phyloP scores from a whole-genome alignment of 2,888 invertebrate species.

The Drosophila mimetica region DNA sequence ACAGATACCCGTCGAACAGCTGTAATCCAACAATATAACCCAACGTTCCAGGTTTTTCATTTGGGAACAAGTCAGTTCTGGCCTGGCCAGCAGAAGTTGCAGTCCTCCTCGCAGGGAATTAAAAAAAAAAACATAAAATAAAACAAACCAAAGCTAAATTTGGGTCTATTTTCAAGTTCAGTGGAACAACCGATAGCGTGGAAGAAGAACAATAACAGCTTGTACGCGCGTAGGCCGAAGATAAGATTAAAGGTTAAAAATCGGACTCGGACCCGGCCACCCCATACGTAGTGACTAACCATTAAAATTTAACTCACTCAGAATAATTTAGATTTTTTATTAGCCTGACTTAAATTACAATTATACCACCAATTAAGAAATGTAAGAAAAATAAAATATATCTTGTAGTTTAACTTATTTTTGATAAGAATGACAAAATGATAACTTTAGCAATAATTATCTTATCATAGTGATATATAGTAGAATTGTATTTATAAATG shows the following conservation, averaged over 20 bases:
- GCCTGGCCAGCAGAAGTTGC: slow-evolving; percentile 27
- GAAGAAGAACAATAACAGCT: slow-evolving; percentile 13
- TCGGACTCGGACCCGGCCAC: slow-evolving; percentile 28
- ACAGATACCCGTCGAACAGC: slow-evolving; percentile 16
- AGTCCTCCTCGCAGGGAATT: slow-evolving; percentile 17
- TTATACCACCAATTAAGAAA: background rate
- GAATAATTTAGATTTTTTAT: background rate
- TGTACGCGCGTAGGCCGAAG: slow-evolving; percentile 8
- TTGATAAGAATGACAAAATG: background rate
- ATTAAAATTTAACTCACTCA: background rate
- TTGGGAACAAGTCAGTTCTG: slow-evolving; percentile 19
- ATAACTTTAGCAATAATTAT: background rate
- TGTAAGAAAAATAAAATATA: background rate
- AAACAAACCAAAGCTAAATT: slow-evolving; percentile 4
- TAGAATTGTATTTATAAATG: background rate
- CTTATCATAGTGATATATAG: background rate
- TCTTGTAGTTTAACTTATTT: background rate
- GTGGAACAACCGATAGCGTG: slow-evolving; percentile 32
- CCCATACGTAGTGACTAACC: slow-evolving; percentile 24
- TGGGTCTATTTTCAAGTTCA: slow-evolving; percentile 19
- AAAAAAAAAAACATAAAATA: background rate
- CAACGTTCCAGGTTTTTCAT: slow-evolving; percentile 5
- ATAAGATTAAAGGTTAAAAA: slow-evolving; percentile 48
- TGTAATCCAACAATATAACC: slow-evolving; percentile 19
- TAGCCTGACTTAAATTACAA: background rate